These are phyloP conservation scores for Ichneumoninae sp. DNA, from an alignment of 2,888 invertebrate species.

Conservation along the genomic window DNA sequence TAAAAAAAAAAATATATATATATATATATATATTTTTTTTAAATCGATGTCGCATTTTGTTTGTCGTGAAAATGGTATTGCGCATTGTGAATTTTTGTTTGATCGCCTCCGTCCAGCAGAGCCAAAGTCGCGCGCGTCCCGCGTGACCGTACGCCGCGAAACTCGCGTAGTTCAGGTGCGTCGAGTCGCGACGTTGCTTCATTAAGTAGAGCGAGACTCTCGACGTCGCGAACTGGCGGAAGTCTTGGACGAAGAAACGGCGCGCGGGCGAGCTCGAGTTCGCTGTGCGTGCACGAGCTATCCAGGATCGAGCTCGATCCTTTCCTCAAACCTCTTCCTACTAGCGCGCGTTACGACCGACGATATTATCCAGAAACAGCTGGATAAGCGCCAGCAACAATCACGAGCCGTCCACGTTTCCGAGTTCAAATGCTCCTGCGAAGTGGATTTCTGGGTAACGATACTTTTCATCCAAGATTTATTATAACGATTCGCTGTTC, in stretches of 20 bases:
- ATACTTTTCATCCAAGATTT: not conserved
- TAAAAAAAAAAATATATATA: no score
- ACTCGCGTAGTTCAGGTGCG: conserved; percentile 57
- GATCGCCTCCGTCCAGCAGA: not conserved
- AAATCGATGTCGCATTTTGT: not conserved
- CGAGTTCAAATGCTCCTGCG: not conserved
- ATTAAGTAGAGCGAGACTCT: conserved; percentile 65
- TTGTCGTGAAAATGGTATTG: not conserved
- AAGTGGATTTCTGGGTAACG: not conserved
- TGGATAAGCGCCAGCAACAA: conserved; percentile 4
- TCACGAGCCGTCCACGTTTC: not conserved
- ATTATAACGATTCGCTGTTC: not conserved
- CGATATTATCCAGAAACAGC: not conserved
- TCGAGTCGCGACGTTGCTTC: conserved; percentile 53
- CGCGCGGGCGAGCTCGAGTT: not conserved
- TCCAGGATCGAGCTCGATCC: conserved; percentile 11
- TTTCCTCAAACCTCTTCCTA: conserved; percentile 44
- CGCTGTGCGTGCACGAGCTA: not conserved
- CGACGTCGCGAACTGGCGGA: conserved; percentile 54
- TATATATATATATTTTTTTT: no score
- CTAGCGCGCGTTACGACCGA: not conserved
- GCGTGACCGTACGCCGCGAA: conserved; percentile 47
- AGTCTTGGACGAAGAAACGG: conserved; percentile 40
- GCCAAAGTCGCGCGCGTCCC: conserved; percentile 18
- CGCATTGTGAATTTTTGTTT: not conserved